These are phyloP conservation scores for Alligator mississippiensis DNA, from an alignment of 2,113 vertebrate species.

Conservation along the genomic window DNA sequence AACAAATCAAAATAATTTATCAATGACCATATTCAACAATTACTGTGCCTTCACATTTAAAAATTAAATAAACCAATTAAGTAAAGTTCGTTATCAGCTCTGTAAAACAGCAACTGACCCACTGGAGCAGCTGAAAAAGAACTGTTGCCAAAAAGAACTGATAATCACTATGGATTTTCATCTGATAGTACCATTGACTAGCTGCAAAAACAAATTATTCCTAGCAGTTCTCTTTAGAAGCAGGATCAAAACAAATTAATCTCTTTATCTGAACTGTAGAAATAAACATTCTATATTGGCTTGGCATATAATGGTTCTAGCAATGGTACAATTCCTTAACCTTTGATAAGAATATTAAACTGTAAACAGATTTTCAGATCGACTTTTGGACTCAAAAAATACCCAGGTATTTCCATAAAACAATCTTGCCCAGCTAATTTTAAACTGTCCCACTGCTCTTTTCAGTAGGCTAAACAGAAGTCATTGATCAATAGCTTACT, in stretches of 20 bases:
- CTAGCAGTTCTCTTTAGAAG: not conserved
- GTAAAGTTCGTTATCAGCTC: constrained; percentile 47
- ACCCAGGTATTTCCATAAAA: not conserved
- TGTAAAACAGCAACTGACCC: constrained; percentile 21
- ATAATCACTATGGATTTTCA: constrained; percentile 26
- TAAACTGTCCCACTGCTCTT: constrained; percentile 1
- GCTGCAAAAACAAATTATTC: not conserved
- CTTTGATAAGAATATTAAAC: constrained; percentile 21
- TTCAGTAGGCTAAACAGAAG: not conserved
- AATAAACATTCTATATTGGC: not conserved
- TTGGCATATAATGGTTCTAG: not conserved
- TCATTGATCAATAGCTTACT: not conserved
- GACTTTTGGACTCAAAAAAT: constrained; percentile 45
- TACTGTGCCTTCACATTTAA: not conserved
- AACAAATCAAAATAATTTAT: constrained; percentile 37
- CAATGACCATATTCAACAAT: constrained; percentile 2
- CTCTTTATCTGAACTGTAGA: not conserved
- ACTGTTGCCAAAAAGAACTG: not conserved
- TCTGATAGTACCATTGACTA: not conserved
- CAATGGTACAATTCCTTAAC: not conserved
- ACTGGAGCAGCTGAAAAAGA: constrained; percentile 12
- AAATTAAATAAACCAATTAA: constrained; percentile 48
- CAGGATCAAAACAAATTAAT: constrained; percentile 44
- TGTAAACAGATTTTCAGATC: not conserved
- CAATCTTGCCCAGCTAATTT: not conserved